Evolutionary conservation across 1,140 invertebrate genomes (phyloP), one percentile per base, ranked within the genome.

Genomic region (Mylabris phalerata): DNA sequence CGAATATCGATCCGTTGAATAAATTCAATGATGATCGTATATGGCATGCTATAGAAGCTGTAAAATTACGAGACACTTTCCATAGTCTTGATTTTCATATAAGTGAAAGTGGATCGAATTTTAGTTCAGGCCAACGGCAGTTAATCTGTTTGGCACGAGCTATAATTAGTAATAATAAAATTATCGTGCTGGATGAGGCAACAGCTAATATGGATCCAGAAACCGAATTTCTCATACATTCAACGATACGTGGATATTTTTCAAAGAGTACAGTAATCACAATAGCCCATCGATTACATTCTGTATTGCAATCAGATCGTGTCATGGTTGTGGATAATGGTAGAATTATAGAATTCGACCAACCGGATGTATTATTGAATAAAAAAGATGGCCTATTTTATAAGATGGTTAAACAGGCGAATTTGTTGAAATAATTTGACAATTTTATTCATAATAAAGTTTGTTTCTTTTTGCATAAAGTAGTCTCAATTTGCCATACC

Each of bases 1-100:
- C 84, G 66, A 95, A 95, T 73, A 75, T 95, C 61, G 92, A 95
- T 76, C 91, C 92, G 0, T 92, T 92, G 65, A 78, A 84, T 57
- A 69, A 76, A n/a, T 85, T 85, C 65, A 73, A 74, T 38, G 90
- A 94, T 66, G 77, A 81, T 73, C 65, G 90, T 67, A 71, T 94
- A 1, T 93, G 91, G 92, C 75, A 79, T 62, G 89, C 87, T 0
- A 75, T 95, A 19, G 88, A 91, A 65, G 84, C 89, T 55, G 87
- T 87, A 13, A 89, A 82, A 67, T 59, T 87, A 1, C 86, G 84
- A 62, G 13, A 54, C 7, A 10, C 50, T 7, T 27, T 66, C 1
- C 45, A 32, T 27, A 58, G 49, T 59, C 11, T 42, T 10, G 11
- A 42, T 42, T 42, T n/a, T 40, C 67, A 67, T 54, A 78, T 89